Conservation (phyloP, 2,888 invertebrate genomes). For the Orchesellides sinensis region DNA sequence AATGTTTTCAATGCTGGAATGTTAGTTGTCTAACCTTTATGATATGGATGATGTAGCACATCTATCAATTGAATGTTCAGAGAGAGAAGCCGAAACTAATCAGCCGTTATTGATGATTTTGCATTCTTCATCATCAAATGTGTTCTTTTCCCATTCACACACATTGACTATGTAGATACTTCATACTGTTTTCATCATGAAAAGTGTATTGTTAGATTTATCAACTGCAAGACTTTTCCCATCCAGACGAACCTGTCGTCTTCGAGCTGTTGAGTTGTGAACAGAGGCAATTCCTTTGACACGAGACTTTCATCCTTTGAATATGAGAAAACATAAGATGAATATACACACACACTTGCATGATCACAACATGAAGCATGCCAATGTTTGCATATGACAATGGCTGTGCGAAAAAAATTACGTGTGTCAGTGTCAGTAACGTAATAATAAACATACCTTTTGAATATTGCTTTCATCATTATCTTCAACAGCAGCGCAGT, state of each 20-base stretch:
- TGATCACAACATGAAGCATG: constrained; percentile 43
- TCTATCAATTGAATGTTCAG: constrained; percentile 32
- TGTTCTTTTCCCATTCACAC: constrained; percentile 8
- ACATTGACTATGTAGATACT: neutral
- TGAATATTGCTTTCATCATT: constrained; percentile 11
- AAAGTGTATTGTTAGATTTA: neutral
- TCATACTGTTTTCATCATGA: neutral
- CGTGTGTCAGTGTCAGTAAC: constrained; percentile 54
- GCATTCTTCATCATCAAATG: constrained; percentile 69
- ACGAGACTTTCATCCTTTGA: constrained; percentile 18
- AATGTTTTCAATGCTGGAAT: no score
- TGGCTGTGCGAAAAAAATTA: constrained; percentile 35
- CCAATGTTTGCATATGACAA: neutral
- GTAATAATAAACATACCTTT: constrained; percentile 8
- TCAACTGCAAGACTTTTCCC: neutral
- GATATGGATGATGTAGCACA: constrained; percentile 21
- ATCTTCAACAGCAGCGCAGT: constrained; percentile 12
- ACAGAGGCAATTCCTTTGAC: constrained; percentile 15
- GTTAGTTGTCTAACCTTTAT: no score
- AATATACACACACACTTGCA: constrained; percentile 26
- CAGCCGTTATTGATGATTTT: constrained; percentile 74
- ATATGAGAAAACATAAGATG: neutral
- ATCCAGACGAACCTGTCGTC: neutral
- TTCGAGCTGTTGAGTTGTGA: constrained; percentile 23
- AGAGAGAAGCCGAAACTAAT: constrained; percentile 74